These are phyloP conservation scores for Nymphalis polychloros DNA, from an alignment of 2,888 invertebrate genomes.

Conservation along the genomic window DNA sequence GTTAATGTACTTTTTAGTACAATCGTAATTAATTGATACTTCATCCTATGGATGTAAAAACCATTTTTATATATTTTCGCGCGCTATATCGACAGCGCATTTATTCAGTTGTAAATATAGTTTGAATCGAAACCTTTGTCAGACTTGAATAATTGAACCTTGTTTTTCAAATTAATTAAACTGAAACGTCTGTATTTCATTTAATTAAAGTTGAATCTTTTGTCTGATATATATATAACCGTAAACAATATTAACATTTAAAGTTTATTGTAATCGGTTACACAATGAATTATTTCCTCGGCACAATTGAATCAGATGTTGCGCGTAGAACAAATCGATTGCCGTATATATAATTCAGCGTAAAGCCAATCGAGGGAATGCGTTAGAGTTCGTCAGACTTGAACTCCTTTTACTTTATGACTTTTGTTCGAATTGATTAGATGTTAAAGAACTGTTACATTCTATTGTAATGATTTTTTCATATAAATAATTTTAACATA, in stretches of 20 bases:
- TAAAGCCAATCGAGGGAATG: slow-evolving; percentile 40
- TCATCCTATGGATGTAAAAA: too few relatives aligned
- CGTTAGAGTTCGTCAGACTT: slow-evolving; percentile 23
- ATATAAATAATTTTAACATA: too few relatives aligned
- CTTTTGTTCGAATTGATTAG: neutral
- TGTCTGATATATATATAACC: neutral
- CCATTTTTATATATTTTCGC: too few relatives aligned
- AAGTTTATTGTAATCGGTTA: slow-evolving; percentile 51
- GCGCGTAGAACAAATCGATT: slow-evolving; percentile 64
- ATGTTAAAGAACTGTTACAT: neutral
- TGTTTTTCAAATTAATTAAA: too few relatives aligned
- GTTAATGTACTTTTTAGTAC: neutral
- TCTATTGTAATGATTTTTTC: neutral
- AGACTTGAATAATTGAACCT: too few relatives aligned
- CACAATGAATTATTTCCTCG: slow-evolving; percentile 55
- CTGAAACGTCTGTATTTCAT: too few relatives aligned
- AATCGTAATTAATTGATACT: too few relatives aligned
- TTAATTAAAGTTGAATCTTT: neutral
- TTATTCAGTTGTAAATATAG: too few relatives aligned
- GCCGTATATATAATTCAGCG: slow-evolving; percentile 46
- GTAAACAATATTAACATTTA: slow-evolving; percentile 36
- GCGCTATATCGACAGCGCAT: too few relatives aligned
- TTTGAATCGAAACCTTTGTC: too few relatives aligned
- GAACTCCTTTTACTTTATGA: slow-evolving; percentile 16
- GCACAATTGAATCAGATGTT: slow-evolving; percentile 68